These are phyloP conservation scores for Ancistrus triradiatus DNA, from an alignment of 2,113 vertebrate species.

Conservation along the genomic window DNA sequence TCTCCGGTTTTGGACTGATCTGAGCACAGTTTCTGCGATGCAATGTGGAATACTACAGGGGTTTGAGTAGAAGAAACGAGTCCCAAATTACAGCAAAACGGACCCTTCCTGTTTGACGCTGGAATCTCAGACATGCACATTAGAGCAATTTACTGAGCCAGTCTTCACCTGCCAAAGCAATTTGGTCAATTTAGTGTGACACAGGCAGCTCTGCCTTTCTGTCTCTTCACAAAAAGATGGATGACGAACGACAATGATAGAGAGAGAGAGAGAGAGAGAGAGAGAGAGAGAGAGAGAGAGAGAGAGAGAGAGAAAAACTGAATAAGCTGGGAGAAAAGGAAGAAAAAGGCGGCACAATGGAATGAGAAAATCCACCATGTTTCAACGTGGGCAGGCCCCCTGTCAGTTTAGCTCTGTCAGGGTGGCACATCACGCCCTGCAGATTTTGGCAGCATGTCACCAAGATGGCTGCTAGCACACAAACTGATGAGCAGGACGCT, in stretches of 20 bases:
- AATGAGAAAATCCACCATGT: slow-evolving; percentile 18
- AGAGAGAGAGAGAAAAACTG: no score
- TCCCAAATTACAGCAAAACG: slow-evolving; percentile 14
- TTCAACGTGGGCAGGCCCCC: slow-evolving; percentile 36
- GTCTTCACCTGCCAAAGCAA: slow-evolving; percentile 8
- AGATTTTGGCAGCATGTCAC: slow-evolving; percentile 10
- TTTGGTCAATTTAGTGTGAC: slow-evolving; percentile 17
- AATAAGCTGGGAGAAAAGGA: slow-evolving; percentile 1
- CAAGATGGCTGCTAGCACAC: slow-evolving; percentile 20
- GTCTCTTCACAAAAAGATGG: slow-evolving; percentile 2
- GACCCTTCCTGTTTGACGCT: background rate
- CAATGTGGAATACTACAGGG: no score
- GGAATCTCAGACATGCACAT: slow-evolving; percentile 12
- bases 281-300: no score
- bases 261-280: slow-evolving; percentile 18
- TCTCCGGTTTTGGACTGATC: no score
- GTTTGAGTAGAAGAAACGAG: background rate
- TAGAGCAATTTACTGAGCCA: slow-evolving; percentile 10
- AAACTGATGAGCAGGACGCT: slow-evolving; percentile 39
- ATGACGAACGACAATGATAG: background rate
- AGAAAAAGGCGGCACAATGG: slow-evolving; percentile 15
- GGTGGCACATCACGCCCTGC: slow-evolving; percentile 42
- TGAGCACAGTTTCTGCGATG: no score
- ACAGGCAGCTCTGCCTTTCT: background rate
- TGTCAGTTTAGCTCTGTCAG: slow-evolving; percentile 45